phyloP scores from a whole-genome alignment of 2,113 vertebrate species.

The Eublepharis macularius region DNA sequence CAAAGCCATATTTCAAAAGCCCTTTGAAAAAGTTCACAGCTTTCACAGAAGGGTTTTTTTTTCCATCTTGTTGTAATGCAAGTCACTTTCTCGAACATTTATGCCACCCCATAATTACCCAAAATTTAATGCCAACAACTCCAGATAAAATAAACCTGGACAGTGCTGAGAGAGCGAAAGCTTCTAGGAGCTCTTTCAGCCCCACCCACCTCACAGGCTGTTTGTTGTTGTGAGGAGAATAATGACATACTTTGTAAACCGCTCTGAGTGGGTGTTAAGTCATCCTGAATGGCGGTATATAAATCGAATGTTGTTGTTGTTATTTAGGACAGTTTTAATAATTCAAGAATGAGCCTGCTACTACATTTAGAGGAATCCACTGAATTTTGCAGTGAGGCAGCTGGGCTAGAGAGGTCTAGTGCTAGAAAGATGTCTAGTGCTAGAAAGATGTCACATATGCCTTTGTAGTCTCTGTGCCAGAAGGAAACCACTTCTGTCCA shows the following conservation, averaged over 20 bases:
- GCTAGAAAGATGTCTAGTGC: background rate
- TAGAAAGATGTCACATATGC: background rate
- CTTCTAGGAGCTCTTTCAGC: too few species aligned
- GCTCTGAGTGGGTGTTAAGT: too few species aligned
- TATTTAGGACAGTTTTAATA: background rate
- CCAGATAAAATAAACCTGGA: constrained; percentile 23
- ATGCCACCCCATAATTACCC: constrained; percentile 22
- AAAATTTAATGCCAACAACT: background rate
- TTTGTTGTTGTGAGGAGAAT: too few species aligned
- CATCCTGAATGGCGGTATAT: too few species aligned
- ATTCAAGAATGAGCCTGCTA: background rate
- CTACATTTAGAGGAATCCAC: constrained; percentile 6
- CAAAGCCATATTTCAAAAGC: constrained; percentile 55
- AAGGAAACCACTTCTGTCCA: background rate
- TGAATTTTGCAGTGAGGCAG: constrained; percentile 25
- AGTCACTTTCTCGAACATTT: constrained; percentile 34
- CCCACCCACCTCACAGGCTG: too few species aligned
- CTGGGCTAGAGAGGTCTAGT: background rate
- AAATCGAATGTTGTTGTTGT: too few species aligned
- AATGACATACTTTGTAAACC: too few species aligned
- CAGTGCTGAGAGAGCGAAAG: background rate
- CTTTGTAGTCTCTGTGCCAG: background rate
- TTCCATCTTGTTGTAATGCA: constrained; percentile 46
- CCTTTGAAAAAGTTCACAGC: constrained; percentile 58
- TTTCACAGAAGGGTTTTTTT: constrained; percentile 58